Percentiles rank a stretch among this genome's conserved stretches.
Evolutionary conservation across 2,113 vertebrate genomes (phyloP).

Genomic region (Excalfactoria chinensis): DNA sequence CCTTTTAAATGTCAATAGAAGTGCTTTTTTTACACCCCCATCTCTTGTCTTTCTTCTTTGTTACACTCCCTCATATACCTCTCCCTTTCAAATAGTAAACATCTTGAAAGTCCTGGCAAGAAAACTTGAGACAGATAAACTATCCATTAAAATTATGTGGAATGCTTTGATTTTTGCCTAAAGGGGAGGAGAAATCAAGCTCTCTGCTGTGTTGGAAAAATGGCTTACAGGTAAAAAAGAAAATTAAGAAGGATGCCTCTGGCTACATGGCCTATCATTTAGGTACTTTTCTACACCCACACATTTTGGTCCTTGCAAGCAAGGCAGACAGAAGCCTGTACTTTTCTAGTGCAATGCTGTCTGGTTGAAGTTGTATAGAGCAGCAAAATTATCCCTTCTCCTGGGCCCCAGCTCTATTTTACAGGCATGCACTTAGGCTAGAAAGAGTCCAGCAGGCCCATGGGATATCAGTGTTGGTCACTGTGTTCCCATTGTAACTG

Average conservation of each 20-base stretch:
- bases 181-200: not conserved
- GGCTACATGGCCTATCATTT: not conserved
- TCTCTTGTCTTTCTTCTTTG: not conserved
- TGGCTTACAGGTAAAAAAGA: not conserved
- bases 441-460: not conserved
- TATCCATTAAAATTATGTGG: slow-evolving; percentile 20
- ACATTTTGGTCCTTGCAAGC: not conserved
- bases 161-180: slow-evolving; percentile 65
- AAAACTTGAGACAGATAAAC: not conserved
- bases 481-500: not conserved
- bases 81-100: not conserved
- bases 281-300: not conserved
- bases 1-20: slow-evolving; percentile 27
- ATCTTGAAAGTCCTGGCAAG: not conserved
- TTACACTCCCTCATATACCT: not conserved
- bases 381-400: not conserved
- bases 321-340: not conserved
- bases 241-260: not conserved
- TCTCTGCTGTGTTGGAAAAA: not conserved
- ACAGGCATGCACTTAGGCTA: not conserved
- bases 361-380: slow-evolving; percentile 12
- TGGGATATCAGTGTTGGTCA: not conserved
- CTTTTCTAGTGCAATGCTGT: not conserved
- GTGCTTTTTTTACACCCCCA: not conserved
- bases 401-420: slow-evolving; percentile 26